Evolutionary conservation across 2,797 vertebrate species (phyloP).

Genomic region (Fratercula arctica): DNA sequence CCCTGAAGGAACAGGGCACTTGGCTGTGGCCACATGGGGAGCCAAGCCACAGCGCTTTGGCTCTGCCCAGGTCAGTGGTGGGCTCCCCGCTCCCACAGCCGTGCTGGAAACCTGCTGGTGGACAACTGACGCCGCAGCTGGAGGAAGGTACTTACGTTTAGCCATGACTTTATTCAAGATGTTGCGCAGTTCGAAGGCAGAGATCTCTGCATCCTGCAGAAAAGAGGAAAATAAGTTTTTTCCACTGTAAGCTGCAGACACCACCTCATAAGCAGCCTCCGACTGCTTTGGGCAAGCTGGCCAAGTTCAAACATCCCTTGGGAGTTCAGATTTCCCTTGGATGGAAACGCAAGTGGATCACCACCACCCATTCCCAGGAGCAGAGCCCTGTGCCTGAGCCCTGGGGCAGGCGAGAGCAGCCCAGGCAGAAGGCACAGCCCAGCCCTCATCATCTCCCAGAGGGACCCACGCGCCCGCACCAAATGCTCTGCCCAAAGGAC

Average conservation of each 20-base stretch:
- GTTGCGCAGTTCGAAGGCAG: slow-evolving; percentile 82
- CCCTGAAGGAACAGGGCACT: not conserved
- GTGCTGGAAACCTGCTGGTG: not conserved
- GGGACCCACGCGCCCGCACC: not conserved
- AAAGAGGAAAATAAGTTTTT: not conserved
- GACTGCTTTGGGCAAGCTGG: not conserved
- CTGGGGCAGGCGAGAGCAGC: not conserved
- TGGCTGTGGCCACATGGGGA: fast-evolving
- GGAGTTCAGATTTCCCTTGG: not conserved
- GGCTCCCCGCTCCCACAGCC: fast-evolving
- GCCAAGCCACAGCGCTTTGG: not conserved
- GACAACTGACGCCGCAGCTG: fast-evolving
- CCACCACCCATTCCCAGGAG: not conserved
- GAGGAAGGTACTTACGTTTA: slow-evolving; percentile 78
- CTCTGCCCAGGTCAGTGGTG: not conserved
- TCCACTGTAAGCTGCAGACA: not conserved
- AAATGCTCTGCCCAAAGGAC: not conserved
- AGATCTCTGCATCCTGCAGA: slow-evolving; percentile 88
- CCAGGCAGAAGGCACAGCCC: not conserved
- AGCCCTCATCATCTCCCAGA: not conserved
- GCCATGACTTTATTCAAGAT: slow-evolving; percentile 87
- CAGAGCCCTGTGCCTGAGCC: not conserved
- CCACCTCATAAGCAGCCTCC: not conserved
- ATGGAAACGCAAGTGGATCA: not conserved
- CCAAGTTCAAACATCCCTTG: not conserved